Evolutionary conservation across 2,797 vertebrate species (phyloP).

Genomic region (Lerista edwardsae): DNA sequence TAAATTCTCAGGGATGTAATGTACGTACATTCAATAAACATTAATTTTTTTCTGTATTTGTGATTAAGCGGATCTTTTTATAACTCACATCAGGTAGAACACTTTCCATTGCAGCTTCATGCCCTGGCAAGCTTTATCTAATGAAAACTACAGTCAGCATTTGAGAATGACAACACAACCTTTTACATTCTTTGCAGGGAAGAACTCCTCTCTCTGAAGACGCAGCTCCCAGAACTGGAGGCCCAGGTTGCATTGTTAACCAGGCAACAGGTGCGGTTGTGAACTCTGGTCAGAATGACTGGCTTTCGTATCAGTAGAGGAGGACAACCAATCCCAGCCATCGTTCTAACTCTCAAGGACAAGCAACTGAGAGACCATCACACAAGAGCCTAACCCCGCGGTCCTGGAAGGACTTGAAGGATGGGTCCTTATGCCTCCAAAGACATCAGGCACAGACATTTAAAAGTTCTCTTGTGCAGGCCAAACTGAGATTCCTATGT

Average conservation of each 20-base stretch:
- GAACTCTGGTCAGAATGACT: conserved; percentile 25
- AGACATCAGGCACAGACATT: neutral
- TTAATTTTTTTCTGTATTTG: neutral
- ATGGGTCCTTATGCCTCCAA: neutral
- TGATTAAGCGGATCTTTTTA: neutral
- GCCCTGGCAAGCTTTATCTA: neutral
- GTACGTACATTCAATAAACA: neutral
- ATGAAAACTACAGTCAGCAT: neutral
- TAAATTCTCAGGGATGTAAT: too few relatives aligned
- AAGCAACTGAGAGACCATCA: neutral
- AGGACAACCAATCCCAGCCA: neutral
- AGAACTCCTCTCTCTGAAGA: conserved; percentile 29
- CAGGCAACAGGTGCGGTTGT: conserved; percentile 15
- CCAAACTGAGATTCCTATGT: neutral
- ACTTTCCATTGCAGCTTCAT: neutral
- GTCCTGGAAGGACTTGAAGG: neutral
- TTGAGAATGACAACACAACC: neutral
- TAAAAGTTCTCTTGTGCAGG: neutral
- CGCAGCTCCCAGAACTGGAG: conserved; percentile 21
- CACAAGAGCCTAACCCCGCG: neutral
- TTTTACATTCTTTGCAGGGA: conserved; percentile 32
- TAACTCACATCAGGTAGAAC: neutral
- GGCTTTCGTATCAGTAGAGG: conserved; percentile 37
- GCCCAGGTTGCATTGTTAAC: neutral
- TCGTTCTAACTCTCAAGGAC: neutral